A percentile compares a stretch with the other conserved stretches of the same genome.
Evolutionary conservation across 1,140 invertebrate species (phyloP).

Genomic region (Conopomorpha cramerella): DNA sequence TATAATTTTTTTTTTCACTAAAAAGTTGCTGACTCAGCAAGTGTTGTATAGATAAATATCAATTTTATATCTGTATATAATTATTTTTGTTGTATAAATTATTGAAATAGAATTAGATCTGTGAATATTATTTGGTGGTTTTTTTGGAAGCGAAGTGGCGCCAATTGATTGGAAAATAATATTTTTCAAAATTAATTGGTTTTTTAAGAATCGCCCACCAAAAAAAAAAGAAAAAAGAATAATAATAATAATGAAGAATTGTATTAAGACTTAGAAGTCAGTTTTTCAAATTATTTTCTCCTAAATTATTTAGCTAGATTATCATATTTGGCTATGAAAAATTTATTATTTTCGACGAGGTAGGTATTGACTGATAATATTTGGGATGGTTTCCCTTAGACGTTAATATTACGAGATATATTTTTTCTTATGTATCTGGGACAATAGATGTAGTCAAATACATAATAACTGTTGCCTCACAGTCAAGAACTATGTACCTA

Average conservation of each 20-base stretch:
- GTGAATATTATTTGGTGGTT: constrained; percentile 20
- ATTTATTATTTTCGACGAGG: too few relatives aligned
- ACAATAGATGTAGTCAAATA: too few relatives aligned
- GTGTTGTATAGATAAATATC: constrained; percentile 47
- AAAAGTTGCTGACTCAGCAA: constrained; percentile 24
- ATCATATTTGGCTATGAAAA: background rate
- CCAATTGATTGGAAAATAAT: too few relatives aligned
- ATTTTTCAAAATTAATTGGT: too few relatives aligned
- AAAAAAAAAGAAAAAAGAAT: background rate
- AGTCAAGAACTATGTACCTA: too few relatives aligned
- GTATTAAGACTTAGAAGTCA: background rate
- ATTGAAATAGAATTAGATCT: constrained; percentile 47
- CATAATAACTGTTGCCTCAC: too few relatives aligned
- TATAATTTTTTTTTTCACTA: constrained; percentile 34
- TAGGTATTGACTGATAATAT: too few relatives aligned
- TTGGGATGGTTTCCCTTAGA: too few relatives aligned
- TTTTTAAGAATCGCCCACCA: too few relatives aligned
- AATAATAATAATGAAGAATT: background rate
- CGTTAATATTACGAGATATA: too few relatives aligned
- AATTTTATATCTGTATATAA: constrained; percentile 55
- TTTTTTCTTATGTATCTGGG: too few relatives aligned
- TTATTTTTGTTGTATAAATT: constrained; percentile 48
- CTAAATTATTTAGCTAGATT: background rate
- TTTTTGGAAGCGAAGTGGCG: constrained; percentile 10
- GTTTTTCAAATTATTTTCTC: background rate